phyloP scores from a whole-genome alignment of 2,888 invertebrate species.

The Zhuqinia jingwanae region DNA sequence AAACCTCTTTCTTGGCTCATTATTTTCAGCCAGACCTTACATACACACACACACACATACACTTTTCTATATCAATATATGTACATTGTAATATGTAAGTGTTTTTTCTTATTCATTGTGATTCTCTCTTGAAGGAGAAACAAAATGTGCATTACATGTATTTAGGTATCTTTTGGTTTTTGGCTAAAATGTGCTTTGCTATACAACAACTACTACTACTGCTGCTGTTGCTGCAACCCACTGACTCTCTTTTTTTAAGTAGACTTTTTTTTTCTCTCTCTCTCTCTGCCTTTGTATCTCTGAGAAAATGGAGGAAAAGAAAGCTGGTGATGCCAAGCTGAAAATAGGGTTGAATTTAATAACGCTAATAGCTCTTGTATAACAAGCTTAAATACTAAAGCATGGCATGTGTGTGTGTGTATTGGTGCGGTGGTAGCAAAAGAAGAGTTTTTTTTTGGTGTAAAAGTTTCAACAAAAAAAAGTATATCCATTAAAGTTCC shows the following conservation, averaged over 20 bases:
- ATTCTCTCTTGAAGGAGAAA: no score
- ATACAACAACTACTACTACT: no score
- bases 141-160: no score
- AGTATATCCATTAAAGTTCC: no score
- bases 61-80: background rate
- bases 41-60: no score
- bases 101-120: background rate
- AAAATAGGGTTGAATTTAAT: constrained; percentile 56
- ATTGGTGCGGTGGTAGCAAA: background rate
- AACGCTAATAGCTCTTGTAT: constrained; percentile 63
- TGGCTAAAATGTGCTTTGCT: no score
- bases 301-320: constrained; percentile 11
- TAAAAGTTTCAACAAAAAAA: no score
- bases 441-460: no score
- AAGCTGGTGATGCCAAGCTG: background rate
- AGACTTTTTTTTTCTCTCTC: background rate
- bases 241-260: constrained; percentile 18
- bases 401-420: constrained; percentile 9
- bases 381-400: constrained; percentile 60
- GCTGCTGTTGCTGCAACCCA: constrained; percentile 17
- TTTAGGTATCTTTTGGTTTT: no score
- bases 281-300: background rate
- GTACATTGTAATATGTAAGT: no score
- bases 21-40: constrained; percentile 36
- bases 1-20: constrained; percentile 38